These are phyloP conservation scores for Oreohelix idahoensis DNA, from an alignment of 1,140 invertebrate genomes.

Conservation along the genomic window DNA sequence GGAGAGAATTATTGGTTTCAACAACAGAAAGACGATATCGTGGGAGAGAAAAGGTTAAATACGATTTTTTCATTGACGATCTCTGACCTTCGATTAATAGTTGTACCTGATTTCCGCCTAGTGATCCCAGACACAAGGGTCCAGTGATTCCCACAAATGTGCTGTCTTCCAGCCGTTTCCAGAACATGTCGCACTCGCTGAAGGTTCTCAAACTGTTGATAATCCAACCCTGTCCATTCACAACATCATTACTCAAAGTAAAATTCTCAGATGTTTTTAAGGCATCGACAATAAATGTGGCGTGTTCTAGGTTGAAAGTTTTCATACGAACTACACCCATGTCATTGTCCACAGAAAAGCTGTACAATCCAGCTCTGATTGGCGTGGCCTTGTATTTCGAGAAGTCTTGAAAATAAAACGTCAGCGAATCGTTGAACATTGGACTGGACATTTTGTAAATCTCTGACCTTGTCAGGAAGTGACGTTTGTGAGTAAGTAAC, in stretches of 20 bases:
- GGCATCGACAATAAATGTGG: background rate
- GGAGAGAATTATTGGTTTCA: too few species aligned
- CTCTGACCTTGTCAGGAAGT: background rate
- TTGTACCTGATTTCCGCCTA: conserved; percentile 10
- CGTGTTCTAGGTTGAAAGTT: conserved; percentile 1
- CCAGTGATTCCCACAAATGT: conserved; percentile 14
- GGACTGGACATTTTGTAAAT: background rate
- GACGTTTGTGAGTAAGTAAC: background rate
- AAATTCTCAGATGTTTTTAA: background rate
- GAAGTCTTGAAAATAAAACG: conserved; percentile 35
- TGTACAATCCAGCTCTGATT: conserved; percentile 20
- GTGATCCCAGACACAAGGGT: background rate
- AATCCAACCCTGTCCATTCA: background rate
- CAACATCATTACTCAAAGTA: background rate
- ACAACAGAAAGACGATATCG: too few species aligned
- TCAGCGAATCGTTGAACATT: conserved; percentile 24
- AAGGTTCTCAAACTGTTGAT: background rate
- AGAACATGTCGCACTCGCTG: conserved; percentile 27
- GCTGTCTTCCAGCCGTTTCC: background rate
- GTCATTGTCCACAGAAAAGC: background rate
- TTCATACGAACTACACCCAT: background rate
- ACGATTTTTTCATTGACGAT: too few species aligned
- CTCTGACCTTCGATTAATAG: background rate
- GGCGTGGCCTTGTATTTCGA: background rate
- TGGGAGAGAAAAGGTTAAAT: too few species aligned